These are phyloP conservation scores for Cheilosia vernalis DNA, from an alignment of 2,888 invertebrate genomes.

Conservation along the genomic window DNA sequence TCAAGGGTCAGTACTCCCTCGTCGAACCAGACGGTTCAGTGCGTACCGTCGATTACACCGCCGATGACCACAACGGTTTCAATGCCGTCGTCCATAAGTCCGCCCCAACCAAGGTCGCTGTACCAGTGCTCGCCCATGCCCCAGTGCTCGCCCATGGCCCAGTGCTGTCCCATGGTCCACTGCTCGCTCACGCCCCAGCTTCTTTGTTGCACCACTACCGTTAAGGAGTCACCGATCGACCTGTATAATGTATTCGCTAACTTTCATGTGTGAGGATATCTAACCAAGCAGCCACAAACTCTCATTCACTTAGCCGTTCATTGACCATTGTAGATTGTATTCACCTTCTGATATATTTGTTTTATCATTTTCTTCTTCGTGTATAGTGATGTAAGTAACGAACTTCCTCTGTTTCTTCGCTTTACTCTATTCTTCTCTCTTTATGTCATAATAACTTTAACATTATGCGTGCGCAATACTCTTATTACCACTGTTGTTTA, in stretches of 20 bases:
- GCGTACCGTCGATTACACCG: slow-evolving; percentile 87
- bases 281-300: slow-evolving; percentile 71
- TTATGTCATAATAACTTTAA: slow-evolving; percentile 28
- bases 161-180: slow-evolving; percentile 83
- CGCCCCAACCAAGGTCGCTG: slow-evolving; percentile 85
- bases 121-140: slow-evolving; percentile 83
- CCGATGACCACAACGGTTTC: slow-evolving; percentile 89
- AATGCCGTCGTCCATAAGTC: slow-evolving; percentile 88
- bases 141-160: slow-evolving; percentile 83
- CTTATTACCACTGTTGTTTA: slow-evolving; percentile 60
- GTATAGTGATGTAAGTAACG: slow-evolving; percentile 67
- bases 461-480: slow-evolving; percentile 56
- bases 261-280: slow-evolving; percentile 61
- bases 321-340: slow-evolving; percentile 73
- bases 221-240: slow-evolving; percentile 77
- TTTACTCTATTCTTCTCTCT: slow-evolving; percentile 11
- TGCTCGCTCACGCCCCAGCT: slow-evolving; percentile 83
- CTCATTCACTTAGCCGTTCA: slow-evolving; percentile 71
- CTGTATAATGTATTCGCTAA: slow-evolving; percentile 37
- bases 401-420: slow-evolving; percentile 32
- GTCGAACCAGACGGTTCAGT: slow-evolving; percentile 84
- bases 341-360: slow-evolving; percentile 57
- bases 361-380: slow-evolving; percentile 41
- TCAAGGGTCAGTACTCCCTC: slow-evolving; percentile 87
- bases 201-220: slow-evolving; percentile 83